Evolutionary conservation across 2,888 invertebrate species (phyloP).

Genomic region (Pristionchus entomophagus): DNA sequence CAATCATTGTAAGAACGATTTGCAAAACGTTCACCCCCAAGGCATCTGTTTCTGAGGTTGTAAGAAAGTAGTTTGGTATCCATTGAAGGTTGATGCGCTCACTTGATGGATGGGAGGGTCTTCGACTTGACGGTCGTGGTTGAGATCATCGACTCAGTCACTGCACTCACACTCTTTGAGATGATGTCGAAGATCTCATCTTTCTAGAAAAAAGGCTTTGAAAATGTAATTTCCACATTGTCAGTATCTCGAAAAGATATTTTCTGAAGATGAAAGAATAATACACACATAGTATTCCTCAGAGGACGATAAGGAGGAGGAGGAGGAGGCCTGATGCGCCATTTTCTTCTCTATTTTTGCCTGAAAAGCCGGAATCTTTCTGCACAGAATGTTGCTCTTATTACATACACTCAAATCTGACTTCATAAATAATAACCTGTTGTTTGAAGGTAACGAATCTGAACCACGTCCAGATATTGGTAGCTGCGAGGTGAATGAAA

Average conservation of each 20-base stretch:
- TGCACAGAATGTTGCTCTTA: too few species aligned
- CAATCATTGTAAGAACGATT: not conserved
- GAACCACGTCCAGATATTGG: slow-evolving; percentile 75
- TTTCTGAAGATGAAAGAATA: too few species aligned
- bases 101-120: slow-evolving; percentile 28
- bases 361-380: too few species aligned
- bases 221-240: too few species aligned
- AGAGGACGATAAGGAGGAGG: not conserved
- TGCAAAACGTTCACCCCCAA: too few species aligned
- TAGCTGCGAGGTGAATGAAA: slow-evolving; percentile 73
- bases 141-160: not conserved
- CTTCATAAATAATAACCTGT: slow-evolving; percentile 47
- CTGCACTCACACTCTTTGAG: not conserved
- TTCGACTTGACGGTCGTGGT: slow-evolving; percentile 13
- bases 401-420: too few species aligned
- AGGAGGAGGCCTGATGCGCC: not conserved
- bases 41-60: too few species aligned
- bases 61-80: too few species aligned
- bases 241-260: too few species aligned
- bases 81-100: too few species aligned
- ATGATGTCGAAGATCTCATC: slow-evolving; percentile 2
- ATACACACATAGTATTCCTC: slow-evolving; percentile 23
- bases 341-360: slow-evolving; percentile 41
- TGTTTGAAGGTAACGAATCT: slow-evolving; percentile 74
- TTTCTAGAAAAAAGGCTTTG: too few species aligned